These are phyloP conservation scores for Muschampia plurimacula DNA, from an alignment of 2,888 invertebrate species.

Conservation along the genomic window DNA sequence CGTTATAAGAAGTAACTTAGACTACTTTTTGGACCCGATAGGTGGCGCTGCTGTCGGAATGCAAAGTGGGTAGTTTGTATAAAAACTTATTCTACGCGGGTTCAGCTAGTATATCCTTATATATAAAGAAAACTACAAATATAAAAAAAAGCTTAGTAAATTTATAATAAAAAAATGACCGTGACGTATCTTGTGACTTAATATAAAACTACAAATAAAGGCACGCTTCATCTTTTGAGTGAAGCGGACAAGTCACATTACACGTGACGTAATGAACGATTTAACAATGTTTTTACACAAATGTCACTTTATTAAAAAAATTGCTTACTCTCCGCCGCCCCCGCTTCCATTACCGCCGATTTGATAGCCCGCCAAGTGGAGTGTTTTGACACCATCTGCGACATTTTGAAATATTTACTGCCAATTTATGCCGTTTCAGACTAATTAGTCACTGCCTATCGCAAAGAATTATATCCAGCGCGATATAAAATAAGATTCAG, in stretches of 20 bases:
- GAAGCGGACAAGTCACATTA: not conserved
- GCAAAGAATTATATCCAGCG: constrained; percentile 10
- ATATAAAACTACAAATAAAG: too few species aligned
- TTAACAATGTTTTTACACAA: constrained; percentile 10
- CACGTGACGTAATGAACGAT: not conserved
- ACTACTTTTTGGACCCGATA: too few species aligned
- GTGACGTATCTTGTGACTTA: too few species aligned
- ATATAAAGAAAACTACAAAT: too few species aligned
- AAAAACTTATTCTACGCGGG: too few species aligned
- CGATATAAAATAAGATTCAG: constrained; percentile 5
- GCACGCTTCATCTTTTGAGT: not conserved
- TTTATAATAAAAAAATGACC: too few species aligned
- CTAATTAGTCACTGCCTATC: constrained; percentile 34
- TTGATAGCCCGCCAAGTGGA: constrained; percentile 39
- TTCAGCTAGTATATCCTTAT: too few species aligned
- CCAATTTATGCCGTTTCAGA: constrained; percentile 64
- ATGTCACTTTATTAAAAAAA: constrained; percentile 9
- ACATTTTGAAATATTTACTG: constrained; percentile 70
- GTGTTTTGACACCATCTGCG: constrained; percentile 70
- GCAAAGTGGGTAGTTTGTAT: too few species aligned
- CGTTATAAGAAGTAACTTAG: too few species aligned
- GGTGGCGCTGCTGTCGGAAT: too few species aligned
- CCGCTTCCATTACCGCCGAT: constrained; percentile 12
- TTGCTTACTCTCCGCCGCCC: constrained; percentile 10
- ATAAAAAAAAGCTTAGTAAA: too few species aligned